These are phyloP conservation scores for Girardinichthys multiradiatus DNA, from an alignment of 2,113 vertebrate species.

Conservation along the genomic window DNA sequence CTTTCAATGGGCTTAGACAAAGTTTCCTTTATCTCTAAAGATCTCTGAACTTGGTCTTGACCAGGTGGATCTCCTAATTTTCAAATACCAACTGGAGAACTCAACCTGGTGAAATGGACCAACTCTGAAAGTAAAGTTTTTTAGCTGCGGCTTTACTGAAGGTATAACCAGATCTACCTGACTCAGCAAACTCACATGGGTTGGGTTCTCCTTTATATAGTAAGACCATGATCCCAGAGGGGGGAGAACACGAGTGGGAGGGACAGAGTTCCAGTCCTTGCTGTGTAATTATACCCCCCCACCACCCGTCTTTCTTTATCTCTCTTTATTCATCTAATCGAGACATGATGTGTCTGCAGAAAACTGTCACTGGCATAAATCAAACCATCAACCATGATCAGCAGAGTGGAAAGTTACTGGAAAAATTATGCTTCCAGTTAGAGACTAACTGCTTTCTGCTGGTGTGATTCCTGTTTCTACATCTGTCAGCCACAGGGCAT, in stretches of 20 bases:
- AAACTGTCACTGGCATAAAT: not conserved
- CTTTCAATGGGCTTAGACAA: not conserved
- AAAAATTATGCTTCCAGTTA: not conserved
- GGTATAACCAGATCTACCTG: constrained; percentile 29
- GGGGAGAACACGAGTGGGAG: constrained; percentile 22
- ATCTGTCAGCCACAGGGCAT: not conserved
- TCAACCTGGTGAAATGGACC: not conserved
- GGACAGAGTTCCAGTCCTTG: constrained; percentile 33
- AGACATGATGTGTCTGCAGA: not conserved
- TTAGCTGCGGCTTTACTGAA: not conserved
- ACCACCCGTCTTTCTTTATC: constrained; percentile 13
- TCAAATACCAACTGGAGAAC: not conserved
- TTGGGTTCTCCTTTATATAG: constrained; percentile 49
- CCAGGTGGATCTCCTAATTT: not conserved
- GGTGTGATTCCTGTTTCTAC: not conserved
- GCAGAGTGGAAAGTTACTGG: not conserved
- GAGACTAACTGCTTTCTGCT: not conserved
- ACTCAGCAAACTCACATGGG: constrained; percentile 34
- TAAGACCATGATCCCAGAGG: constrained; percentile 35
- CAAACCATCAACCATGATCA: not conserved
- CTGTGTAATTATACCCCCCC: constrained; percentile 10
- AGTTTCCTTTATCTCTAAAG: not conserved
- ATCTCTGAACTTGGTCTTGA: not conserved
- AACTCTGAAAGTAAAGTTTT: not conserved
- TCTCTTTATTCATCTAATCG: constrained; percentile 9